phyloP scores from a whole-genome alignment of 1,140 invertebrate species.

The Neodiprion virginianus region DNA sequence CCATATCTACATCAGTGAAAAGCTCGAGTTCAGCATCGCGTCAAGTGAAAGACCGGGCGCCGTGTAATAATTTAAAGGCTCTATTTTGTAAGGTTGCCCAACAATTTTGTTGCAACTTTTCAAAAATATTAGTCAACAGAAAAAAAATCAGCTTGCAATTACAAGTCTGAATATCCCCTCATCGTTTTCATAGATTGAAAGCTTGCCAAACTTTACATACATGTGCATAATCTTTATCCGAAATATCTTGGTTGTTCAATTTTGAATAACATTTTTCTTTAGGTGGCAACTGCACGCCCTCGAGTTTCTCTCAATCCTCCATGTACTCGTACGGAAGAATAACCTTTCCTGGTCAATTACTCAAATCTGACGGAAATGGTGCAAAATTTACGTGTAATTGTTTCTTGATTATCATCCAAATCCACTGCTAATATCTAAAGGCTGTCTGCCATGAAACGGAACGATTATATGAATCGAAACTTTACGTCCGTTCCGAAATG shows the following conservation, averaged over 20 bases:
- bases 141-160: conserved; percentile 54
- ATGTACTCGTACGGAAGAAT: conserved; percentile 46
- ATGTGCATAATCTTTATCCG: too few relatives aligned
- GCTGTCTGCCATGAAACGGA: conserved; percentile 30
- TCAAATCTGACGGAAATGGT: conserved; percentile 22
- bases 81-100: conserved; percentile 40
- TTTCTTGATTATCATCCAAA: conserved; percentile 20
- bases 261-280: conserved; percentile 14
- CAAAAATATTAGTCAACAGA: conserved; percentile 56
- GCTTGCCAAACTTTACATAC: too few relatives aligned
- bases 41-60: conserved; percentile 52
- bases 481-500: conserved; percentile 28
- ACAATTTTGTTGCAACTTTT: conserved; percentile 52
- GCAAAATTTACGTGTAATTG: conserved; percentile 17
- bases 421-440: conserved; percentile 32
- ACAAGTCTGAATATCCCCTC: conserved; percentile 55
- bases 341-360: conserved; percentile 30
- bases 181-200: conserved; percentile 40
- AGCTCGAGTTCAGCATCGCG: conserved; percentile 20
- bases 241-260: too few relatives aligned
- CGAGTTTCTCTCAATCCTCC: conserved; percentile 35
- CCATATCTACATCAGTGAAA: too few relatives aligned
- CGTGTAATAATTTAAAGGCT: conserved; percentile 49
- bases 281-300: conserved; percentile 24
- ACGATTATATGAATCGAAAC: conserved; percentile 36